Conservation (phyloP, 2,888 invertebrate species). For the Heterodera filipjevi region DNA sequence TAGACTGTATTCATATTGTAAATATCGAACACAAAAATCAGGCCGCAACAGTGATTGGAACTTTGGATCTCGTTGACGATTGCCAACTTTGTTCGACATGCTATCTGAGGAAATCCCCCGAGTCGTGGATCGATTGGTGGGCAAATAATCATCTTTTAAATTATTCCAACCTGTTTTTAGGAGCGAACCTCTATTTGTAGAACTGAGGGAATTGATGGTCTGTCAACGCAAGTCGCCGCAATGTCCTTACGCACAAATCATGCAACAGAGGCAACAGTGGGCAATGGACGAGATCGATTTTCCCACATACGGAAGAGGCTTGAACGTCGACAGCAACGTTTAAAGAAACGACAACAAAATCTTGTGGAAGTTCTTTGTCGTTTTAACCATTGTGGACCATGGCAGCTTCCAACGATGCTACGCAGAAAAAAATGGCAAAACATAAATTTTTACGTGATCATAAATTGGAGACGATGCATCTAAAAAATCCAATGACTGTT, state of each 20-base stretch:
- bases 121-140: too few relatives aligned
- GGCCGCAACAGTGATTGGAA: too few relatives aligned
- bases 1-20: too few relatives aligned
- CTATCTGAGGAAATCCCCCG: too few relatives aligned
- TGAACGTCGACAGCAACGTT: not conserved
- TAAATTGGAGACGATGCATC: too few relatives aligned
- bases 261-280: not conserved
- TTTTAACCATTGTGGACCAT: not conserved
- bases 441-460: not conserved
- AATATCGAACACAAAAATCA: too few relatives aligned
- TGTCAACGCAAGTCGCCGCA: not conserved
- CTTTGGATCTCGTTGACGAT: too few relatives aligned
- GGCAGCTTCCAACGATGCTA: not conserved
- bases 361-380: not conserved
- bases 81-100: too few relatives aligned
- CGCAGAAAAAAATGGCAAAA: not conserved
- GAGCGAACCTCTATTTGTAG: constrained; percentile 2
- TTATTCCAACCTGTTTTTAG: not conserved
- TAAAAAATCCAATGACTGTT: too few relatives aligned
- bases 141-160: too few relatives aligned
- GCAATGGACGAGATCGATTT: not conserved
- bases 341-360: not conserved
- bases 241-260: not conserved
- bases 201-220: not conserved
- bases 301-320: not conserved